Conservation (phyloP, 2,113 vertebrate genomes). For the Aramus guarauna region DNA sequence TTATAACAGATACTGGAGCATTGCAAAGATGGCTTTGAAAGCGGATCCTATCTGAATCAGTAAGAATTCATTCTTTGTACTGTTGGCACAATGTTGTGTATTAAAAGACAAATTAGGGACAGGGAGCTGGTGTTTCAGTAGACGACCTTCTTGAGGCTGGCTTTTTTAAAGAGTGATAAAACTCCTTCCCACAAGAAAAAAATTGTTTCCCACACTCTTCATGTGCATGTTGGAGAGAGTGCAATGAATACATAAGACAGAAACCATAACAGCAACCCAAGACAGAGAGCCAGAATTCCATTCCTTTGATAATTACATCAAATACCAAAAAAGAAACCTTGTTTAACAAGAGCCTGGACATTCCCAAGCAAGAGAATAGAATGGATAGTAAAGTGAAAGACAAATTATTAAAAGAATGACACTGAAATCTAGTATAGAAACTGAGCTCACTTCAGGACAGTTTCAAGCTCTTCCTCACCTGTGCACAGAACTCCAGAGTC, state of each 20-base stretch:
- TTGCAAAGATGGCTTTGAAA: neutral
- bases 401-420: neutral
- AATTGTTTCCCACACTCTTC: neutral
- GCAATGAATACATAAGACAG: neutral
- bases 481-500: neutral
- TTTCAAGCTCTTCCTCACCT: neutral
- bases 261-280: neutral
- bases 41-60: neutral
- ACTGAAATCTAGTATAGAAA: neutral
- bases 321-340: neutral
- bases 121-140: neutral
- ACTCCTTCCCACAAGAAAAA: neutral
- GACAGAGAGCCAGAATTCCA: neutral
- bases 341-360: neutral
- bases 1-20: neutral
- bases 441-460: neutral
- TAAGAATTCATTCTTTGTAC: neutral
- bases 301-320: neutral
- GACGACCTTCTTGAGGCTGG: neutral
- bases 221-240: neutral
- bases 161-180: neutral
- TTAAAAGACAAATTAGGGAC: neutral
- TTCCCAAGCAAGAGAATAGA: neutral
- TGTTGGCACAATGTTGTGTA: neutral
- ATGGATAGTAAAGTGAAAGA: neutral